Evolutionary conservation across 2,888 invertebrate genomes (phyloP), one percentile per base, ranked within the genome.

Genomic region (Diplazon laetatorius): DNA sequence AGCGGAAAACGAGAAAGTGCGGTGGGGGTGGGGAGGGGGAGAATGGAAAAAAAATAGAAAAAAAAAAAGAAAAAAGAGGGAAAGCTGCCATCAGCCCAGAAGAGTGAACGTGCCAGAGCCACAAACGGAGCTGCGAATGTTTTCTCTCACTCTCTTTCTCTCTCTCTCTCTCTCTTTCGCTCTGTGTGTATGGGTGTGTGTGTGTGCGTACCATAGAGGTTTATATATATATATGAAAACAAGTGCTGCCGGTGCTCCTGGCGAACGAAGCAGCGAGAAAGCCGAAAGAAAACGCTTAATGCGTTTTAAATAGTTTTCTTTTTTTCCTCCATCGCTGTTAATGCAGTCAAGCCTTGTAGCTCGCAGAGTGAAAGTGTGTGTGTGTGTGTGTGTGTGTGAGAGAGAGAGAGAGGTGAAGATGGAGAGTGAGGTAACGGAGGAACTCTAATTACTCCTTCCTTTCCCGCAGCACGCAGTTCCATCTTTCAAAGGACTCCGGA

Each of bases 401-500:
- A 42, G 35, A 25, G 69, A 39, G 62, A 35, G 16, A 10, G 35
- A 59, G 39, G 39, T 30, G 48, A 57, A 30, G 30, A 30, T 30
- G 6, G 30, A 5, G 71, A 44, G 16, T 12, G 35, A 59, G 39
- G 42, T 35, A 59, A 59, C 14, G 74, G 44, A 66, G 66, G 42
- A 65, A 68, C 71, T 75, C 72, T 79, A 79, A 79, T 79, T 79
- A 76, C 78, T 76, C 62, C 78, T 79, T 63, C 48, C 71, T 62
- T 35, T 25, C 18, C 9, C 66, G 44, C 35, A 39, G 63, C 18
- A 12, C 66, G 59, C 48, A 30, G 69, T 73, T 73, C 44, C 73
- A 78, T 78, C 77, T 75, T 71, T 75, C 66, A 71, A 66, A 71
- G 66, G 57, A 57, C 55, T 68, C 66, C 66, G 66, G 55, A 68